A percentile compares a stretch with the other conserved stretches of the same genome.
Evolutionary conservation across 2,888 invertebrate species (phyloP).

Genomic region (Miltochrista miniata): DNA sequence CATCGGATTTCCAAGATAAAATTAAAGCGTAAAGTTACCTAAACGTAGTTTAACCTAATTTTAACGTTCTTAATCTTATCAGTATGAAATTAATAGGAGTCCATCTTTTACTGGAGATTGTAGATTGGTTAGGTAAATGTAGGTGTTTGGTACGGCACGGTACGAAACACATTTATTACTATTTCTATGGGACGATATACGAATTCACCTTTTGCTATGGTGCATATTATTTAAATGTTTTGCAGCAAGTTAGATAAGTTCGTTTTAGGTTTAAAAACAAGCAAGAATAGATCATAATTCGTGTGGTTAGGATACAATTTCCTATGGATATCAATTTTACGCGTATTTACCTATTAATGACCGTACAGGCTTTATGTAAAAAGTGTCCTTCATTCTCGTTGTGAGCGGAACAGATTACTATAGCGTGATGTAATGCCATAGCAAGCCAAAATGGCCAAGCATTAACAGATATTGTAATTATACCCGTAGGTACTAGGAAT

Average conservation of each 20-base stretch:
- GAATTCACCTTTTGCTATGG: slow-evolving; percentile 15
- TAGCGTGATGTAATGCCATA: slow-evolving; percentile 44
- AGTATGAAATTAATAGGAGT: slow-evolving; percentile 15
- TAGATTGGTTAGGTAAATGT: slow-evolving; percentile 17
- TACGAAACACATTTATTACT: slow-evolving; percentile 16
- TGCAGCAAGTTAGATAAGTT: slow-evolving; percentile 20
- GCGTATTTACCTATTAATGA: background rate
- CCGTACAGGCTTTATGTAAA: slow-evolving; percentile 27
- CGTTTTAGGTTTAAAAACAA: background rate
- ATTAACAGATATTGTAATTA: slow-evolving; percentile 15
- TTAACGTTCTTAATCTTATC: too few species aligned
- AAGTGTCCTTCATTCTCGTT: slow-evolving; percentile 33
- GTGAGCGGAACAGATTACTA: slow-evolving; percentile 27
- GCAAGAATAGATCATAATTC: slow-evolving; percentile 12
- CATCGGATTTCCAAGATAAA: too few species aligned
- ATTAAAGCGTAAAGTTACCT: too few species aligned
- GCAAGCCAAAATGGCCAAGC: slow-evolving; percentile 1
- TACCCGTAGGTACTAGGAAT: too few species aligned
- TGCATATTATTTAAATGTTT: slow-evolving; percentile 29
- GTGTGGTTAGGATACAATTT: slow-evolving; percentile 6
- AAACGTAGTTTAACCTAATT: too few species aligned
- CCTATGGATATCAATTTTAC: background rate
- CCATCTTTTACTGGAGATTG: slow-evolving; percentile 15
- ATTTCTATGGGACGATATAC: too few species aligned
- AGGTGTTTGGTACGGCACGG: slow-evolving; percentile 43